Evolutionary conservation across 2,888 invertebrate genomes (phyloP).

Genomic region (Augochlorella aurata): DNA sequence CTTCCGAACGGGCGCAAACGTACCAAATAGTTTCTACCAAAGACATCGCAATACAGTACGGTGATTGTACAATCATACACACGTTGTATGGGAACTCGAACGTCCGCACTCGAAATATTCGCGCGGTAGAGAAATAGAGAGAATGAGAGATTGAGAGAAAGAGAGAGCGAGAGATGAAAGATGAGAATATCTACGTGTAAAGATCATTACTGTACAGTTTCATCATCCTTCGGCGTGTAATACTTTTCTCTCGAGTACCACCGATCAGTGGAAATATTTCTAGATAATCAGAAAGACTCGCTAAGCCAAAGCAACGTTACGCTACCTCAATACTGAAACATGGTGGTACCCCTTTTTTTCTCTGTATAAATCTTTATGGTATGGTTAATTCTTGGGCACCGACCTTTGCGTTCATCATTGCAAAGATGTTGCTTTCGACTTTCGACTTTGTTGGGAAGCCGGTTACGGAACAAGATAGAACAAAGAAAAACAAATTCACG

Average conservation of each 20-base stretch:
- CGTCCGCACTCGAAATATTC: slow-evolving; percentile 36
- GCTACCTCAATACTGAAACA: slow-evolving; percentile 65
- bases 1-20: slow-evolving; percentile 71
- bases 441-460: slow-evolving; percentile 14
- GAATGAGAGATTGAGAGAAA: slow-evolving; percentile 7
- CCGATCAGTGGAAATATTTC: slow-evolving; percentile 59
- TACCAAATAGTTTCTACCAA: slow-evolving; percentile 72
- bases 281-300: slow-evolving; percentile 62
- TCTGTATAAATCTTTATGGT: slow-evolving; percentile 41
- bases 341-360: slow-evolving; percentile 53
- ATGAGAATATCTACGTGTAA: slow-evolving; percentile 43
- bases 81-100: slow-evolving; percentile 38
- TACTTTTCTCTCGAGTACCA: slow-evolving; percentile 47
- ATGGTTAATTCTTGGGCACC: slow-evolving; percentile 17
- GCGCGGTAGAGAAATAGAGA: slow-evolving; percentile 36
- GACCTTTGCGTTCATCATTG: slow-evolving; percentile 18
- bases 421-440: slow-evolving; percentile 15
- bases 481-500: slow-evolving; percentile 15
- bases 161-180: not conserved
- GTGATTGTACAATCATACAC: slow-evolving; percentile 45
- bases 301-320: slow-evolving; percentile 68
- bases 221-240: slow-evolving; percentile 38
- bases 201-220: slow-evolving; percentile 47
- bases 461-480: not conserved
- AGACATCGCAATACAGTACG: slow-evolving; percentile 56